Evolutionary conservation across 1,140 invertebrate genomes (phyloP), one percentile per base, ranked within the genome.

Genomic region (Bombus terrestris): DNA sequence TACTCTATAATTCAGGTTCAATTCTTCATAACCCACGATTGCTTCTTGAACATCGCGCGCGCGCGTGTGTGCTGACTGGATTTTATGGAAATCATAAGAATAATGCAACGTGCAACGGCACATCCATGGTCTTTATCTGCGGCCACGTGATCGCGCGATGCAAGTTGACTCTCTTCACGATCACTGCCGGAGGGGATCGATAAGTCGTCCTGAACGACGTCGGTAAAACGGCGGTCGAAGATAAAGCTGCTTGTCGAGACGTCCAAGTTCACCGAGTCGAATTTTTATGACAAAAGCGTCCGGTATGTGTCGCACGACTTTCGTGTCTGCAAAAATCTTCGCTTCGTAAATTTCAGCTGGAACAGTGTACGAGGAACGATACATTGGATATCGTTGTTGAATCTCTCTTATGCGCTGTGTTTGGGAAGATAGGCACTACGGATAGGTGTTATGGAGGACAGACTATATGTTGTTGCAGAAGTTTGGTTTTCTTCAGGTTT

Each of bases 231-330:
- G 47, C 13, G 41, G n/a, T 6, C 47, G 25, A 82, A 28, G 39
- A 75, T 62, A 62, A 86, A 73, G 47, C n/a, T 39, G 64, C 37
- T 66, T 6, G 66, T 39, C 73, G 73, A 41, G 47, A 75, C 43
- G 15, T 71, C 6, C 47, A n/a, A 74, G 28, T 47, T 32, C 15
- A 57, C 8, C 13, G 39, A 28, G 25, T 73, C 74, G 47, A 81
- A 73, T 79, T 68, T 84, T 87, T 59, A 75, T 28, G 81, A 37
- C 47, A 8, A 28, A 35, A 71, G 22, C 25, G 28, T 10, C 12
- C 68, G 35, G 12, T 12, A 10, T 25, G 15, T 13, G 68, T 25
- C 37, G 68, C 35, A 1, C 1, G 25, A 39, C 0, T n/a, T 43
- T 73, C n/a, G 39, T 5, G 28, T 41, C 39, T 9, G 71, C 32